phyloP scores from a whole-genome alignment of 1,140 invertebrate species.

The Vollenhovia emeryi region DNA sequence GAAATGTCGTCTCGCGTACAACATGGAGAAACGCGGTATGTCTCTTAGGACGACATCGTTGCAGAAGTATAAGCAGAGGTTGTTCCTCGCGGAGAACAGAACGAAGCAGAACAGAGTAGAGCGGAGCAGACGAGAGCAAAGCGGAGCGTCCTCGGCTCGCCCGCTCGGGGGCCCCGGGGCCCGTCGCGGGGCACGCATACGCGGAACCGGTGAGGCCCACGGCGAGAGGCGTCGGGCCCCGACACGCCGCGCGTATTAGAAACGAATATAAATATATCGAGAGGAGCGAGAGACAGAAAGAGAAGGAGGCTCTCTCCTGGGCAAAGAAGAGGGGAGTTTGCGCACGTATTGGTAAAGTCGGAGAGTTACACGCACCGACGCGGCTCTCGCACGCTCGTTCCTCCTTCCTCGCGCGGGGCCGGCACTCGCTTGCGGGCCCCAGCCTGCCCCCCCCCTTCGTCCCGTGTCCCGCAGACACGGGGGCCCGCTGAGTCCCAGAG shows the following conservation, averaged over 20 bases:
- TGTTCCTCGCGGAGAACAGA: conserved; percentile 7
- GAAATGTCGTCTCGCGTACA: background rate
- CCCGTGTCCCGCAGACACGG: conserved; percentile 57
- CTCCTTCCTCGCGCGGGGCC: conserved; percentile 48
- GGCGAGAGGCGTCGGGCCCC: conserved; percentile 61
- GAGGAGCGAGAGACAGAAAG: conserved; percentile 42
- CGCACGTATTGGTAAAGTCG: conserved; percentile 70
- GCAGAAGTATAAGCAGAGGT: background rate
- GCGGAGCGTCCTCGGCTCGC: conserved; percentile 35
- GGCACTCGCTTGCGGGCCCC: conserved; percentile 52
- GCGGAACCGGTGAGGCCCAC: conserved; percentile 43
- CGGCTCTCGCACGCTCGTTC: conserved; percentile 44
- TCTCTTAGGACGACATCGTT: conserved; percentile 21
- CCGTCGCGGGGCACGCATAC: conserved; percentile 45
- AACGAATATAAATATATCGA: conserved; percentile 82
- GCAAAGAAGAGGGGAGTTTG: conserved; percentile 60
- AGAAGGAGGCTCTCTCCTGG: conserved; percentile 8
- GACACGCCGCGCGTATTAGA: conserved; percentile 79
- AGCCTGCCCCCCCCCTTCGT: background rate
- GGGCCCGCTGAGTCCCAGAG: conserved; percentile 61
- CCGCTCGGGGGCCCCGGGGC: background rate
- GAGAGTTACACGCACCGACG: conserved; percentile 69
- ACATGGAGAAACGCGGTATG: background rate
- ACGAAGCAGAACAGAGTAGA: background rate
- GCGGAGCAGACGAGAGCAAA: conserved; percentile 4